Evolutionary conservation across 2,113 vertebrate species (phyloP), one percentile per base, ranked within the genome.

Genomic region (Ctenomys sociabilis): DNA sequence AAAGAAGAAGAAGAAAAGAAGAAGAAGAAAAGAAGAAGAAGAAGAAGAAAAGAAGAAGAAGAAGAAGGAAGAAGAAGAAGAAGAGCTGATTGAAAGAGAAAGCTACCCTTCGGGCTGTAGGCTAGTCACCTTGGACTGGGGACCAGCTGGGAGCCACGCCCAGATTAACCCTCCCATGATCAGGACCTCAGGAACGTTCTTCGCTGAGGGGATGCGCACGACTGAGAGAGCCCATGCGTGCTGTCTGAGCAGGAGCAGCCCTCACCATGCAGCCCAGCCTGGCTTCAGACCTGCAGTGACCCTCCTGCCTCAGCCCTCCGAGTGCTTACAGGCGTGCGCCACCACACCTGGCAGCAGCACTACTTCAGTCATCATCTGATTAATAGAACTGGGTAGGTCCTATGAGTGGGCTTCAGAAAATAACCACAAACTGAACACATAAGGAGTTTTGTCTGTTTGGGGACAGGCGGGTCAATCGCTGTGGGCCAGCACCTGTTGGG

Each of bases 331-430:
- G 54, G 19, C 54, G 19, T 57, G 54, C 2, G 16, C 54, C 54
- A 5, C 16, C 19, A 17, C 16, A 19, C 16, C 54, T 57, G 54
- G 19, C 54, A 17, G 35, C n/a, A 1, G 22, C 5, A 5, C 30
- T 8, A 4, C 22, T 43, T 45, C 24, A 13, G 0, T 35, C 66
- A 1, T 21, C 17, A 13, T 40, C 57, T 17, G 28, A 6, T 37
- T 13, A 14, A 28, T 28, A 37, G n/a, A 17, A 5, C 24, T 49
- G 11, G 24, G 22, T 43, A 0, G 22, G 11, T 0, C 12, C 0
- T n/a, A 1, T 0, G 24, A 11, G 37, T 87, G 19, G 43, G 30
- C 10, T 26, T 37, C 35, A 28, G 10, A 19, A 54, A 85, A 40
- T 7, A 40, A 16, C 64, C 61, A 24, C 66, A n/a, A 1, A 52